Evolutionary conservation across 1,140 invertebrate species (phyloP), one percentile per base, ranked within the genome.

Genomic region (Olivierus martensii): DNA sequence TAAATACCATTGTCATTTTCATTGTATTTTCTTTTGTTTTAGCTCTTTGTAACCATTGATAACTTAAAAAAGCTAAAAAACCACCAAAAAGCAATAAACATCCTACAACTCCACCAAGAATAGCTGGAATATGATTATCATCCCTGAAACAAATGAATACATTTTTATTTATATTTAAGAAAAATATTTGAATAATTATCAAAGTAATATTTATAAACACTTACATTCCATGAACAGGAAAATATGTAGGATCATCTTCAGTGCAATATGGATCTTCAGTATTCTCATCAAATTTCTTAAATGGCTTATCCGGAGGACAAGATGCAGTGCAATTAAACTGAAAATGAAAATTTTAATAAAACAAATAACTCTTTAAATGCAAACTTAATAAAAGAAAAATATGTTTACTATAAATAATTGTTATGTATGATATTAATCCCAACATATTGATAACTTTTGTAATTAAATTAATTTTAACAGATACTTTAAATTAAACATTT

Each of bases 1-100:
- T 5, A 43, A 17, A 36, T 5, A 82, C 83, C 78, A 87, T 82
- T 1, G 90, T 88, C 78, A 91, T 83, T 66, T 90, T 88, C 49
- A 91, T 82, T 0, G 87, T 84, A 42, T 89, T 87, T 61, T 92
- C 88, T 68, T 91, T 90, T 10, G 82, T 79, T 65, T 84, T 78
- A 65, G 83, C 74, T 68, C 78, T 65, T 70, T 87, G 60, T 68
- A 83, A 66, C 79, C 84, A 75, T 63, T 79, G 70, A 69, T 77
- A 76, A 52, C 78, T 74, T 46, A 83, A 75, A 7, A 83, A 70
- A 1, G 77, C 73, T 10, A 80, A 65, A 44, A 83, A 73, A 2
- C 83, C 66, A n/a, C 81, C 67, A 7, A 87, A 62, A 1, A 83
- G 60, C 1, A 80, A 66, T 15, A 80, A 70, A 36, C 79, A 71